Conservation (phyloP, 2,888 invertebrate species). For the Ceraclea dissimilis region DNA sequence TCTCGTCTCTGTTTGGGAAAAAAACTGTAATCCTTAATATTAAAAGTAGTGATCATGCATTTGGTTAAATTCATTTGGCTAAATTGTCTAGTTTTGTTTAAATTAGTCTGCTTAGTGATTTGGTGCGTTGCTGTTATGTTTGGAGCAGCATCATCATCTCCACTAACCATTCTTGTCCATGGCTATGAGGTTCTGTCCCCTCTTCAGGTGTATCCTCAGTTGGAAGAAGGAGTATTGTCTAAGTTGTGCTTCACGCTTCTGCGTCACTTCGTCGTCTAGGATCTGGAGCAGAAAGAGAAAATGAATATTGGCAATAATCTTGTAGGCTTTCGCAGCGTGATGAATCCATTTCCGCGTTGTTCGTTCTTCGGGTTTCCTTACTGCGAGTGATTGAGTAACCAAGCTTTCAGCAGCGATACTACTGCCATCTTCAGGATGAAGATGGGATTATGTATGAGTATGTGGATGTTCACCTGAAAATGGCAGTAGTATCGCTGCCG, state of each 20-base stretch:
- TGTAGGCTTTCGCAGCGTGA: background rate
- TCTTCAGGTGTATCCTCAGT: conserved; percentile 78
- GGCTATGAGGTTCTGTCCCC: conserved; percentile 82
- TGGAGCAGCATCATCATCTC: background rate
- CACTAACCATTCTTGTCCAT: conserved; percentile 90
- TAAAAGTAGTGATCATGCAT: too few relatives aligned
- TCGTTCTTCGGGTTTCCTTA: too few relatives aligned
- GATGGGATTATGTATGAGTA: background rate
- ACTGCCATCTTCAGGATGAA: too few relatives aligned
- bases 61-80: too few relatives aligned
- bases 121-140: background rate
- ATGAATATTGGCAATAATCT: background rate
- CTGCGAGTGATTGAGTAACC: too few relatives aligned
- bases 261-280: conserved; percentile 56
- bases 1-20: too few relatives aligned
- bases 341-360: too few relatives aligned
- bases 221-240: conserved; percentile 89
- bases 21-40: too few relatives aligned
- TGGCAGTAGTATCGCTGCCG: too few relatives aligned
- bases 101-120: background rate
- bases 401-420: too few relatives aligned
- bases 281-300: conserved; percentile 2
- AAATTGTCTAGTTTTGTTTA: too few relatives aligned
- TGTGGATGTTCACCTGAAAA: background rate
- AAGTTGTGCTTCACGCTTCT: conserved; percentile 63